Base-by-base conservation (phyloP, 2,113 vertebrate genomes). In the Grammomys surdaster region DNA sequence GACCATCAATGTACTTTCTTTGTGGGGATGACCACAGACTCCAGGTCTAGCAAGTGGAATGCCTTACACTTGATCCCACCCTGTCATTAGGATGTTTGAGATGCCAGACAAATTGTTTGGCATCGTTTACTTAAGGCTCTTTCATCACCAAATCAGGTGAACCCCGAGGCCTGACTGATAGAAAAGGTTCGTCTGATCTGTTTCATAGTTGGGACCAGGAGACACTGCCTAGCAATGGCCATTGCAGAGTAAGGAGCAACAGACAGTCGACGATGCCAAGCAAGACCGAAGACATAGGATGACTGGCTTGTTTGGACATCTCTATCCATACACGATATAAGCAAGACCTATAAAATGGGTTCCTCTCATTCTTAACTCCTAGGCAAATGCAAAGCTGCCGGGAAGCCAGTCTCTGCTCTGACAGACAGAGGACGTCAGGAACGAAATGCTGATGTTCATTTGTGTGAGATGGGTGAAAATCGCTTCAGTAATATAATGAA, bases 1-100 rank as follows among this genome's bases (percentile, higher is more conserved):
- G 22, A 76, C 82, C n/a, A 86, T 82, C 87, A 95, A 86, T 36
- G 78, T 56, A 75, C 22, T 94, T 93, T 93, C 94, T 87, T 94
- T 69, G 46, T 73, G 93, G 81, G 92, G 92, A 63, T 77, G 85
- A 91, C 58, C 73, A 70, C 78, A n/a, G 77, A 86, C 93, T 93
- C 58, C 67, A 36, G 48, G 43, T 54, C 72, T 76, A 19, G 89
- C 90, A 67, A 94, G 86, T 69, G 56, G 46, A 96, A 40, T 88
- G 77, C 13, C 82, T 92, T 65, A 46, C 17, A 67, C 92, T 95
- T 76, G 90, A 95, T 95, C 82, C 90, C 63, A 93, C 78, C 89
- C 70, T 89, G 86, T 97, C 89, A 97, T 98, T 97, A 97, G 96
- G 82, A 95, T 95, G 92, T 92, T 94, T 98, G 95, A 96, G 89